These are phyloP conservation scores for Perognathus longimembris DNA, from an alignment of 2,113 vertebrate species.

Conservation along the genomic window DNA sequence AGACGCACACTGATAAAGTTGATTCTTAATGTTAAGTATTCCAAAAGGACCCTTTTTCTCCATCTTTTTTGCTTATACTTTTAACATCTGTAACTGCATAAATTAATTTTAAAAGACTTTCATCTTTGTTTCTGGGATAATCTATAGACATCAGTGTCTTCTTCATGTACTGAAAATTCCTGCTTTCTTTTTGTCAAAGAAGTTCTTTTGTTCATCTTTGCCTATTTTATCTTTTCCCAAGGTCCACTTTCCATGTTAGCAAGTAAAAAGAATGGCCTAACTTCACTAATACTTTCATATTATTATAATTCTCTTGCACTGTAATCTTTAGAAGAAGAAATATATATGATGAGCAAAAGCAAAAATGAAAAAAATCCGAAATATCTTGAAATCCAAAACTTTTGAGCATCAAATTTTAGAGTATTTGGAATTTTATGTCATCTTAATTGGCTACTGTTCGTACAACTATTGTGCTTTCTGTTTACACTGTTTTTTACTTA, in stretches of 20 bases:
- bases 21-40: slow-evolving; percentile 50
- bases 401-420: neutral
- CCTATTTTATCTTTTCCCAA: slow-evolving; percentile 70
- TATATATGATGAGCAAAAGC: neutral
- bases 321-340: slow-evolving; percentile 60
- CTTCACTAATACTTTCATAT: slow-evolving; percentile 54
- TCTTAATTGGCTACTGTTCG: slow-evolving; percentile 3
- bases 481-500: slow-evolving; percentile 29
- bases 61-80: slow-evolving; percentile 54
- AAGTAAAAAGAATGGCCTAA: slow-evolving; percentile 69
- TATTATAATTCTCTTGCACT: slow-evolving; percentile 55
- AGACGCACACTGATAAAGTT: neutral
- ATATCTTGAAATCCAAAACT: neutral
- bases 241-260: slow-evolving; percentile 76
- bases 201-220: slow-evolving; percentile 58
- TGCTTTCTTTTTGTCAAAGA: slow-evolving; percentile 66
- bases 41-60: slow-evolving; percentile 41
- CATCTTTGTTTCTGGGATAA: slow-evolving; percentile 71
- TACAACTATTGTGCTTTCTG: slow-evolving; percentile 29
- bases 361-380: neutral
- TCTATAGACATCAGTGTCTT: slow-evolving; percentile 57
- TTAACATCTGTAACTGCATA: slow-evolving; percentile 55
- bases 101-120: slow-evolving; percentile 63
- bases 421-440: neutral
- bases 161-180: slow-evolving; percentile 61